phyloP scores from a whole-genome alignment of 2,797 vertebrate species.

The Sardinella longiceps region DNA sequence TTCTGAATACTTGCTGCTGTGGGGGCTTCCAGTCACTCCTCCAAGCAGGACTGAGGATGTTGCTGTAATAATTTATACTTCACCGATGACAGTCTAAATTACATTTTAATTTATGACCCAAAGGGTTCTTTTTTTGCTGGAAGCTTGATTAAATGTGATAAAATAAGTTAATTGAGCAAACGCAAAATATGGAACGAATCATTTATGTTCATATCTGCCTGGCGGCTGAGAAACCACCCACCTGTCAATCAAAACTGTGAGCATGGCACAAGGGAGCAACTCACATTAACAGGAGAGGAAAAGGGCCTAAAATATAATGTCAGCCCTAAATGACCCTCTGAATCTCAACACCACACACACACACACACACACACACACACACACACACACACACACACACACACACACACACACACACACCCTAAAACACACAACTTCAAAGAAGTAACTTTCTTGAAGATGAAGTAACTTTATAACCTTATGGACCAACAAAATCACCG shows the following conservation, averaged over 20 bases:
- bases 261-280: neutral
- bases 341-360: neutral
- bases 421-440: neutral
- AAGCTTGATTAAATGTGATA: conserved; percentile 48
- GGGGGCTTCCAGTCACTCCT: neutral
- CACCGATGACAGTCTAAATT: conserved; percentile 9
- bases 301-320: neutral
- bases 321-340: neutral
- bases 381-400: neutral
- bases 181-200: conserved; percentile 49
- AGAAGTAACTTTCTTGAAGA: too few species aligned
- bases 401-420: neutral
- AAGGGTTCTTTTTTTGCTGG: conserved; percentile 39
- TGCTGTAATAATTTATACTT: conserved; percentile 13
- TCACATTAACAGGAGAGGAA: neutral
- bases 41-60: neutral
- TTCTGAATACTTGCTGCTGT: neutral
- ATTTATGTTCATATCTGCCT: conserved; percentile 41
- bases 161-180: conserved; percentile 47
- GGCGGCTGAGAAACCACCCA: neutral
- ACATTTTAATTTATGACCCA: conserved; percentile 46
- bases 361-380: neutral
- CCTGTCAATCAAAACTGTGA: neutral
- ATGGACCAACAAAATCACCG: too few species aligned
- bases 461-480: too few species aligned